Percentiles rank a stretch among this genome's conserved stretches.
These are phyloP conservation scores for Asarcornis scutulata DNA, from an alignment of 2,113 vertebrate species.

Conservation along the genomic window DNA sequence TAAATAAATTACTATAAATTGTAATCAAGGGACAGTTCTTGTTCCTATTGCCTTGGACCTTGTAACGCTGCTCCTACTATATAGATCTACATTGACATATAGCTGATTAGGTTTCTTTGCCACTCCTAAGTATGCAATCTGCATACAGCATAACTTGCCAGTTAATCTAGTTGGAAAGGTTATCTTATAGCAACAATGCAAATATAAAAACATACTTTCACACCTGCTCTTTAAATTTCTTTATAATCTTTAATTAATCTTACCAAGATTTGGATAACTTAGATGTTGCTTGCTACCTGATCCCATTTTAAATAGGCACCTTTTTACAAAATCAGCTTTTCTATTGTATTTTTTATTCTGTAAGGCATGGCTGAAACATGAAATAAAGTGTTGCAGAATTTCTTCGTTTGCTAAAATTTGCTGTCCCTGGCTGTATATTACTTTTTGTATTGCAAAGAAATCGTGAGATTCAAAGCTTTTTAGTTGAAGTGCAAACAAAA, in stretches of 20 bases:
- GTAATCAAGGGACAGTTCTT: not conserved
- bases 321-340: not conserved
- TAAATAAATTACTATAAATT: not conserved
- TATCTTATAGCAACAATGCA: not conserved
- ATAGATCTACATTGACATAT: not conserved
- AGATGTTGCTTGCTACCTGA: not conserved
- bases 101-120: not conserved
- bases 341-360: not conserved
- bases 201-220: slow-evolving; percentile 12
- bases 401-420: not conserved
- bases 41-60: not conserved
- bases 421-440: slow-evolving; percentile 6
- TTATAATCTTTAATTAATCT: slow-evolving; percentile 52
- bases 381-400: slow-evolving; percentile 13
- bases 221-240: not conserved
- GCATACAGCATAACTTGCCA: not conserved
- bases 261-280: not conserved
- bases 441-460: slow-evolving; percentile 57
- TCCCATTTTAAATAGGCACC: not conserved
- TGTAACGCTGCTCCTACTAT: not conserved
- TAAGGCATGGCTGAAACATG: not conserved
- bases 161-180: not conserved
- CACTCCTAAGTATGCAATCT: not conserved
- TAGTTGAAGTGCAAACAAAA: slow-evolving; percentile 67
- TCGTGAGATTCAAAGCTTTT: slow-evolving; percentile 61